Base-by-base conservation (phyloP, 2,113 vertebrate genomes). In the Trichomycterus rosablanca region DNA sequence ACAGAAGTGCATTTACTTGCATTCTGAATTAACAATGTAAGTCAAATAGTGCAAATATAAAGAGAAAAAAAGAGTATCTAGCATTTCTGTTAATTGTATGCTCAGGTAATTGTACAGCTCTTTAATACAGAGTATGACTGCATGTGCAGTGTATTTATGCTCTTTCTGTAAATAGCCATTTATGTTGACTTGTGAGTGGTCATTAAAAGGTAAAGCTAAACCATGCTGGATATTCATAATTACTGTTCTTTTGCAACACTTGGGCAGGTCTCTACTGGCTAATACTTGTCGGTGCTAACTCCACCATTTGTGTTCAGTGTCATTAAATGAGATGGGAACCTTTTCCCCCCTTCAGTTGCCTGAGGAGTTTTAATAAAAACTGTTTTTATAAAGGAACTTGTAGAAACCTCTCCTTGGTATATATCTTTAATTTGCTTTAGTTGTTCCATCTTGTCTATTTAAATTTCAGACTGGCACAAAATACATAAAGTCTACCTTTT, bases 241-340 rank as follows among this genome's bases (percentile, higher is more conserved):
- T 45, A 62, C 32, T 32, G 63, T 57, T 48, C 22, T 54, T 54
- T 18, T 57, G 16, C 34, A 15, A 2, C 34, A 23, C 45, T 59
- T 57, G 64, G 79, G 72, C 80, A 78, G 76, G 78, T 80, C 76
- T 73, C 35, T 70, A 80, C 84, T 58, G 66, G 82, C 65, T 70
- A 49, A 71, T 77, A 71, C 66, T 50, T 81, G 80, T 71, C 72
- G 77, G 40, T 63, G 40, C 55, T 70, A 50, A 78, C 52, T 72
- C 63, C 35, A 74, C 56, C 57, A 67, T 79, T 73, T 81, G 70
- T 77, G 77, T 73, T 65, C 72, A 59, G 60, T 68, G 19, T 15
- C 30, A 43, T 14, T 66, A 39, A 43, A 20, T 56, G 76, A 66
- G 66, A 80, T 77, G 56, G 70, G 56, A 68, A 58, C 70, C 76